Conservation (phyloP, 2,797 vertebrate genomes). For the Threskiornis aethiopicus region DNA sequence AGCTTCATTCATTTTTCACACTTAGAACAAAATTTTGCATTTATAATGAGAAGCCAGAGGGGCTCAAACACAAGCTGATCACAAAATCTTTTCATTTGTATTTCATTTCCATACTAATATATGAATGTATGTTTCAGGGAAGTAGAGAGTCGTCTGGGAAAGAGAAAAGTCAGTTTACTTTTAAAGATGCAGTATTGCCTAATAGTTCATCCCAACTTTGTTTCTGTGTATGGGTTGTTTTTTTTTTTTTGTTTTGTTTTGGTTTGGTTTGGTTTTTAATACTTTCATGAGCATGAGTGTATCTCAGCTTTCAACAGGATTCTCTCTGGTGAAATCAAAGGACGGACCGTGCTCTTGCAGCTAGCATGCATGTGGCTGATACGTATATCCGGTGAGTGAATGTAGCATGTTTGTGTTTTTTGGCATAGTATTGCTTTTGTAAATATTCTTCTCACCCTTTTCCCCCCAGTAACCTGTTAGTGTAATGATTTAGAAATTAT, state of each 20-base stretch:
- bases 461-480: background rate
- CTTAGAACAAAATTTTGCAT: background rate
- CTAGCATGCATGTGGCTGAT: background rate
- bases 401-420: rapidly evolving
- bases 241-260: background rate
- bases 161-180: background rate
- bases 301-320: background rate
- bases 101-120: background rate
- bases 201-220: background rate
- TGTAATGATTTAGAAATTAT: background rate
- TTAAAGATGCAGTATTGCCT: background rate
- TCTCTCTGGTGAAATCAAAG: background rate
- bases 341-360: rapidly evolving
- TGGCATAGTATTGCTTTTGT: background rate
- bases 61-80: background rate
- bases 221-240: background rate
- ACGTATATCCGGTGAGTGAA: background rate
- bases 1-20: background rate
- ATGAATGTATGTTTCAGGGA: background rate
- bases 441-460: background rate
- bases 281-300: background rate
- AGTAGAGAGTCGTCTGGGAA: background rate
- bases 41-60: background rate
- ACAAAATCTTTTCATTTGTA: background rate
- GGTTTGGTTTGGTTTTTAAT: background rate